A percentile compares a stretch with the other conserved stretches of the same genome.
phyloP scores from a whole-genome alignment of 2,113 vertebrate species.

The Pavo muticus region DNA sequence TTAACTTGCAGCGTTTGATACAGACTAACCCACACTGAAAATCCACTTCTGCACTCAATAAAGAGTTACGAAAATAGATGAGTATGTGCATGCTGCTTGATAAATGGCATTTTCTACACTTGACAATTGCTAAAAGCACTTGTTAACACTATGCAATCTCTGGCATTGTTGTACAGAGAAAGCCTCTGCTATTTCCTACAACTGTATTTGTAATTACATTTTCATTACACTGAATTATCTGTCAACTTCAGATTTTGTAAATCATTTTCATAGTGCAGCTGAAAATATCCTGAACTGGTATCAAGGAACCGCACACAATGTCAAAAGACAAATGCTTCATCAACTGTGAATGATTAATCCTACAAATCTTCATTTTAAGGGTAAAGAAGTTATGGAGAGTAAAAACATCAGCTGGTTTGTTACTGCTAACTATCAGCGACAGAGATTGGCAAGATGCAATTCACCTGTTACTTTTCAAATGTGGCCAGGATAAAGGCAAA shows the following conservation, averaged over 20 bases:
- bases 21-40: neutral
- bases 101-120: neutral
- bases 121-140: neutral
- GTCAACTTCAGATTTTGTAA: slow-evolving; percentile 3
- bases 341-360: neutral
- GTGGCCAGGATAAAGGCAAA: neutral
- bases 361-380: neutral
- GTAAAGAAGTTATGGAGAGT: neutral
- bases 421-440: neutral
- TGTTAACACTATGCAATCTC: neutral
- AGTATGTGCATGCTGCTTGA: neutral
- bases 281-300: neutral
- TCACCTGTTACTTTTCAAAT: neutral
- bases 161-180: neutral
- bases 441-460: neutral
- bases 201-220: neutral
- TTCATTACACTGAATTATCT: slow-evolving; percentile 14
- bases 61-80: neutral
- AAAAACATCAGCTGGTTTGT: neutral
- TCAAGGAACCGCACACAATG: neutral
- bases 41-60: neutral
- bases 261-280: neutral
- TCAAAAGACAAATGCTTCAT: slow-evolving; percentile 10
- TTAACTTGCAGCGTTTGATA: neutral
- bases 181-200: neutral